phyloP scores from a whole-genome alignment of 2,797 vertebrate species.

The Catostomus latipinnis region DNA sequence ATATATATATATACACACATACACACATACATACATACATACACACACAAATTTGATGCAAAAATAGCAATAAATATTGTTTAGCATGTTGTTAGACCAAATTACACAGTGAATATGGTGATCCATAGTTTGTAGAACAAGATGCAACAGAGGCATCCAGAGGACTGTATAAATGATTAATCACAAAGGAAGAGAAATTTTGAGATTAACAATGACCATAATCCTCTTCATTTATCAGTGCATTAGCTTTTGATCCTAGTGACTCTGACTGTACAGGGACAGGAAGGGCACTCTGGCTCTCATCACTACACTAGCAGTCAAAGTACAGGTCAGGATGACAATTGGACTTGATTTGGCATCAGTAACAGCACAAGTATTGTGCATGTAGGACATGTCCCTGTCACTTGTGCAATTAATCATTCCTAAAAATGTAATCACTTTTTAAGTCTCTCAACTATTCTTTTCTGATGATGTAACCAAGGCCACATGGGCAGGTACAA shows the following conservation, averaged over 20 bases:
- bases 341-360: conserved; percentile 24
- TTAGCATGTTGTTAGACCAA: not conserved
- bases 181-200: conserved; percentile 65
- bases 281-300: conserved; percentile 30
- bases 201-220: conserved; percentile 65
- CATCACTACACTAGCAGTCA: conserved; percentile 19
- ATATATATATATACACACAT: too few relatives aligned
- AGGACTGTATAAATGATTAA: conserved; percentile 86
- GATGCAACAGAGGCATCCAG: conserved; percentile 71
- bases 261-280: conserved; percentile 51
- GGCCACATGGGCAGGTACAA: too few relatives aligned
- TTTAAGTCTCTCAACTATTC: too few relatives aligned
- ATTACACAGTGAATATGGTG: conserved; percentile 35
- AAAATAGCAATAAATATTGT: not conserved
- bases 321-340: conserved; percentile 46
- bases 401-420: too few relatives aligned
- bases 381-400: too few relatives aligned
- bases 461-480: too few relatives aligned
- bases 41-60: not conserved
- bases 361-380: not conserved
- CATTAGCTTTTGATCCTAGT: conserved; percentile 61
- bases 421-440: too few relatives aligned
- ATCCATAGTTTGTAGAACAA: conserved; percentile 69
- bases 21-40: too few relatives aligned
- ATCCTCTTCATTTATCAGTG: conserved; percentile 68